These are phyloP conservation scores for Melanotaenia parkinsoni DNA, from an alignment of 2,797 vertebrate genomes.

Conservation along the genomic window DNA sequence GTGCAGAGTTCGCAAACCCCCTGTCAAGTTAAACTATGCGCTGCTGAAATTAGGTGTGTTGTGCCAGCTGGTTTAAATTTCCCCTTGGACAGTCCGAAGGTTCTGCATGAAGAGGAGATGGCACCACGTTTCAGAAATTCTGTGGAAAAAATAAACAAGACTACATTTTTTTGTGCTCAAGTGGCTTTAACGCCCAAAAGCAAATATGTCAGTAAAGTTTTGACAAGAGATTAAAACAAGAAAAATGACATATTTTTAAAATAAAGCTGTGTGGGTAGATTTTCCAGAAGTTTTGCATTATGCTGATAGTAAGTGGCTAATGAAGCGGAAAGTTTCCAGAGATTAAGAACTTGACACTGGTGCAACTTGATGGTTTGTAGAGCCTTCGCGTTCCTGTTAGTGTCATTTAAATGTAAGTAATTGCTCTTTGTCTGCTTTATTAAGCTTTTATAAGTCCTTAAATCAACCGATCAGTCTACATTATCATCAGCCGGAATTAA, in stretches of 20 bases:
- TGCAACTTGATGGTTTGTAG: slow-evolving; percentile 24
- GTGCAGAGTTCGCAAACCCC: slow-evolving; percentile 50
- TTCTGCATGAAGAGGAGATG: slow-evolving; percentile 48
- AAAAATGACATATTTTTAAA: slow-evolving; percentile 20
- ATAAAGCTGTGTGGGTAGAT: not conserved
- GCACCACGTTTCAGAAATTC: slow-evolving; percentile 44
- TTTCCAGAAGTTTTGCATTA: slow-evolving; percentile 8
- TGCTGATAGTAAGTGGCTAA: slow-evolving; percentile 15
- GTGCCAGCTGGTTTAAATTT: slow-evolving; percentile 68
- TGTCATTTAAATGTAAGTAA: slow-evolving; percentile 37
- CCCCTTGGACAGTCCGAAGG: slow-evolving; percentile 51
- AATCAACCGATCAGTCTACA: slow-evolving; percentile 41
- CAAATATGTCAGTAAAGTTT: not conserved
- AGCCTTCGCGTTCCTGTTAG: slow-evolving; percentile 14
- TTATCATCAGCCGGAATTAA: slow-evolving; percentile 44
- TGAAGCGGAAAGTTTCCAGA: slow-evolving; percentile 43
- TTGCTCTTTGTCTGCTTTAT: slow-evolving; percentile 40
- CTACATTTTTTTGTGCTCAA: slow-evolving; percentile 24
- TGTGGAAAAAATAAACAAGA: slow-evolving; percentile 43
- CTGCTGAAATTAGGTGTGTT: slow-evolving; percentile 66
- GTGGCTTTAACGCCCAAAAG: not conserved
- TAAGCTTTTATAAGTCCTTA: slow-evolving; percentile 26
- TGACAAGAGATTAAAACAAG: slow-evolving; percentile 6
- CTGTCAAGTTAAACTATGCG: slow-evolving; percentile 61
- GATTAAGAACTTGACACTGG: slow-evolving; percentile 4